Evolutionary conservation across 2,888 invertebrate species (phyloP).

Genomic region (Lasioglossum morio): DNA sequence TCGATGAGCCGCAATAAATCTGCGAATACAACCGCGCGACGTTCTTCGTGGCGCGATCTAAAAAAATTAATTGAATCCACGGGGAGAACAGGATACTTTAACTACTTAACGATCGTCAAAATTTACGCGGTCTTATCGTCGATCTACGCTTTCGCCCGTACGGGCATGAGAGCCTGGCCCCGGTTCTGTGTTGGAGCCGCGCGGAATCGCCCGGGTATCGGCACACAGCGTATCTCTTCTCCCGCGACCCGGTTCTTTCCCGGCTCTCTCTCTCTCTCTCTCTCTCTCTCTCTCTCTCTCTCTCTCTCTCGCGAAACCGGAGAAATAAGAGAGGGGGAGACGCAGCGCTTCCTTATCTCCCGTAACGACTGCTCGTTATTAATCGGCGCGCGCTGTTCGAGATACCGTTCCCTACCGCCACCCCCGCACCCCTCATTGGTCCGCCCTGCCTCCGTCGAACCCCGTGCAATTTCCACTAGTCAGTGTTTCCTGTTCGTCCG

Average conservation of each 20-base stretch:
- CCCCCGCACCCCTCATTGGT: constrained; percentile 5
- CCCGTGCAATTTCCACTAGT: not conserved
- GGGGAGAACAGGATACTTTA: constrained; percentile 19
- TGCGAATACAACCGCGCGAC: not conserved
- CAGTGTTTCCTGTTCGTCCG: not conserved
- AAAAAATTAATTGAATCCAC: constrained; percentile 32
- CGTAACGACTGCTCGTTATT: constrained; percentile 83
- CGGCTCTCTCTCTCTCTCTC: not conserved
- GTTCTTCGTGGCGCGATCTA: not conserved
- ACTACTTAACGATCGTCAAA: constrained; percentile 49
- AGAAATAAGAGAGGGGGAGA: constrained; percentile 67
- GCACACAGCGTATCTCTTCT: constrained; percentile 42
- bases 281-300: not conserved
- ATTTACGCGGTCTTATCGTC: constrained; percentile 52
- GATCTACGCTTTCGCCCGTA: constrained; percentile 27
- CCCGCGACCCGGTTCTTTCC: constrained; percentile 56
- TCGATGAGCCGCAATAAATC: not conserved
- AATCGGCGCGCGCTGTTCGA: constrained; percentile 77
- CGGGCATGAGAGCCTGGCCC: not conserved
- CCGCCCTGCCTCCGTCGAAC: constrained; percentile 7
- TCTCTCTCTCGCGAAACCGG: constrained; percentile 40
- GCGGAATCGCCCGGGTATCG: constrained; percentile 30
- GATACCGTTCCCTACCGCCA: constrained; percentile 64
- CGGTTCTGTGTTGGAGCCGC: constrained; percentile 5
- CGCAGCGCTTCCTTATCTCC: constrained; percentile 78